Base-by-base conservation (phyloP, 2,797 vertebrate species). In the Micropoecilia bifurca region DNA sequence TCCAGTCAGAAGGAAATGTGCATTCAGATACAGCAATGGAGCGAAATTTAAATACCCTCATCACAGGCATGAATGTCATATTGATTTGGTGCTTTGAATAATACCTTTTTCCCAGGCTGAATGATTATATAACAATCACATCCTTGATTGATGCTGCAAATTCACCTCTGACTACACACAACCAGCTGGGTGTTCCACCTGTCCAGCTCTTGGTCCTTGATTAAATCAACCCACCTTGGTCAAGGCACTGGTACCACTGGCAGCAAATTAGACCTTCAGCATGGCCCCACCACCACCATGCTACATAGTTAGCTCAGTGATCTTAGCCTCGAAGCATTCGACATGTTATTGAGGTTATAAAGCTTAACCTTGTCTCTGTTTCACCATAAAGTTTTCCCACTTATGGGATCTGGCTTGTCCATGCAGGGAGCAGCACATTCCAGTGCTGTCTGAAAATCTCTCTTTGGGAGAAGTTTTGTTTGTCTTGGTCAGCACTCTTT, bases 1-100 rank as follows among this genome's bases (percentile, higher is more conserved):
- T 76, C 78, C 68, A 48, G 63, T 84, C 80, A 69, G 66, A 74
- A 39, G 74, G 41, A 71, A 6, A 46, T 28, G 50, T 66, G 25
- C 6, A 0, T 71, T 45, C 39, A 22, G 63, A 68, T 25, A 28
- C 41, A 71, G 2, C 3, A n/a, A 25, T 45, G 25, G 41, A 71
- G 13, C 13, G 14, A 71, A n/a, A 13, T 25, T 13, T 43, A 16
- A 4, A n/a, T n/a, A 16, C 68, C 43, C 12, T 43, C 22, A n/a
- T 71, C 20, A 68, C 8, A 41, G 9, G 8, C 18, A 68, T 25
- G 36, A 25, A 41, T 41, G 9, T 41, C 36, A 41, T 63, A 8
- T 41, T 25, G 9, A 5, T 68, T 25, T 68, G 3, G 3, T 10
- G 39, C 12, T n/a, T n/a, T 45, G n/a, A n/a, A 16, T 71, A 3